Conservation (phyloP, 2,113 vertebrate species). For the Apeltes quadracus region DNA sequence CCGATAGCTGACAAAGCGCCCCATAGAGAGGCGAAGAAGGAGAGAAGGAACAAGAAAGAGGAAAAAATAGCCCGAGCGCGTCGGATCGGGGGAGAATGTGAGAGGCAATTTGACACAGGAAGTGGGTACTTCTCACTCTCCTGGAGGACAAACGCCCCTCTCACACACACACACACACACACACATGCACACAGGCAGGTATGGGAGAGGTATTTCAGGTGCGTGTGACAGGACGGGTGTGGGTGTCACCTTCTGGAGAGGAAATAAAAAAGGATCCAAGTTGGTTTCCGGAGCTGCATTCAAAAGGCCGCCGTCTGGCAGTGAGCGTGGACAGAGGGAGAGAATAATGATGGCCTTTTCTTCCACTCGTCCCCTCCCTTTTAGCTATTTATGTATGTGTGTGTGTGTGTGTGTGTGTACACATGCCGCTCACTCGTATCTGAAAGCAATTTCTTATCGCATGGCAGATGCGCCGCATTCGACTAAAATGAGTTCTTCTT, state of each 20-base stretch:
- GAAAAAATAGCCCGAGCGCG: constrained; percentile 59
- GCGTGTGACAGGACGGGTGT: constrained; percentile 41
- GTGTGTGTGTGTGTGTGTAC: constrained; percentile 13
- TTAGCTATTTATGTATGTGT: constrained; percentile 28
- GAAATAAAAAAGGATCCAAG: constrained; percentile 71
- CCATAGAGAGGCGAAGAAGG: constrained; percentile 73
- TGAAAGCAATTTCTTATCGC: constrained; percentile 61
- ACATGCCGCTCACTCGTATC: constrained; percentile 38
- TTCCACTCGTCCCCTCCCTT: constrained; percentile 16
- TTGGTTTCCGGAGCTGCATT: constrained; percentile 65
- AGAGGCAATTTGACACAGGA: constrained; percentile 81
- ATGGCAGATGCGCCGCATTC: constrained; percentile 41
- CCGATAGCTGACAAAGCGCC: constrained; percentile 76
- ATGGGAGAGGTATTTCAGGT: constrained; percentile 66
- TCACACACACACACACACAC: constrained; percentile 31
- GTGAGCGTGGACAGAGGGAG: constrained; percentile 28
- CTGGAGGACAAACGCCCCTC: constrained; percentile 67
- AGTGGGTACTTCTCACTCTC: constrained; percentile 69
- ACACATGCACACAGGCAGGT: constrained; percentile 38
- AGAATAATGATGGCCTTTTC: constrained; percentile 50
- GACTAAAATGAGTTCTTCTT: constrained; percentile 57
- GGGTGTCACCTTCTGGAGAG: constrained; percentile 55
- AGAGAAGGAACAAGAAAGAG: constrained; percentile 57
- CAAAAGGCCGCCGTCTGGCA: constrained; percentile 38
- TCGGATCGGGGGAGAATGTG: constrained; percentile 74